Conservation (phyloP, 1,140 invertebrate species). For the Heliconius hewitsoni region DNA sequence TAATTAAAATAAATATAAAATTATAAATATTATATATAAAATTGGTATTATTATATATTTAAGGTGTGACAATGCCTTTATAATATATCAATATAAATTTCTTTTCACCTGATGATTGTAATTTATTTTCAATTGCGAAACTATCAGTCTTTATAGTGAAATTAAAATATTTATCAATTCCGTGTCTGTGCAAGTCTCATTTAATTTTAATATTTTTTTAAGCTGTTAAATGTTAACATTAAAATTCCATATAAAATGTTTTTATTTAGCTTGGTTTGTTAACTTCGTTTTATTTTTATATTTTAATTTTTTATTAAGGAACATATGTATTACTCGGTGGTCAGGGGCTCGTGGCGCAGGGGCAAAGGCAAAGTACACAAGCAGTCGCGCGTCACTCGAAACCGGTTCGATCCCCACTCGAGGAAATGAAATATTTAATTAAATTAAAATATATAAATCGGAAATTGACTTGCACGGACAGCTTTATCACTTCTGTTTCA, state of each 20-base stretch:
- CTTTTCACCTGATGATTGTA: background rate
- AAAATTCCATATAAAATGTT: too few species aligned
- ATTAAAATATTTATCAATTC: background rate
- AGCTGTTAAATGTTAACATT: too few species aligned
- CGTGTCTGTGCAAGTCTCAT: background rate
- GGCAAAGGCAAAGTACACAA: too few species aligned
- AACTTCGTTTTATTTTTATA: too few species aligned
- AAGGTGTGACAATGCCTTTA: background rate
- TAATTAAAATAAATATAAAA: background rate
- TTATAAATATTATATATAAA: background rate
- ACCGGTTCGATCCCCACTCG: too few species aligned
- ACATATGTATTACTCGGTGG: too few species aligned
- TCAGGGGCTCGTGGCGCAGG: too few species aligned
- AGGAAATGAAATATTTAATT: too few species aligned
- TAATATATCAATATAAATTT: background rate
- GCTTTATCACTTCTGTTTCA: background rate
- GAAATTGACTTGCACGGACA: background rate
- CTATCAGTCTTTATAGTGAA: background rate
- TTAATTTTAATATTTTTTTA: background rate
- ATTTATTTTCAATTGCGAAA: background rate
- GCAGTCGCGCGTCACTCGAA: too few species aligned
- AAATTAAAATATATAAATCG: background rate
- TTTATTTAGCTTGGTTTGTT: too few species aligned
- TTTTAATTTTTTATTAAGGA: too few species aligned
- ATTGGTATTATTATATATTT: background rate